Conservation (phyloP, 1,140 invertebrate species). For the Eupeodes corollae region DNA sequence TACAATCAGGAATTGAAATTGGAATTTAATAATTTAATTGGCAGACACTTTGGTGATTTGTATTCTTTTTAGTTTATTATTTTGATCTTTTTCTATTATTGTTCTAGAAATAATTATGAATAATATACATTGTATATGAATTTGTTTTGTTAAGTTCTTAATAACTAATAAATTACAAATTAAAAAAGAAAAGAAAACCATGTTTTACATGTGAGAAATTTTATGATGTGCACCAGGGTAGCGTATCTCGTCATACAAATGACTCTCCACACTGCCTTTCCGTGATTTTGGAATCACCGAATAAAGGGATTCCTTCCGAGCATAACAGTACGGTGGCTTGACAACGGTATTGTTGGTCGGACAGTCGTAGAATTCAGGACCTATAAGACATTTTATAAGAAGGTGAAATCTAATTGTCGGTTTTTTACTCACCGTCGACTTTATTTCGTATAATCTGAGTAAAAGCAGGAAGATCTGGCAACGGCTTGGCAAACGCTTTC, state of each 20-base stretch:
- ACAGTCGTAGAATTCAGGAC: slow-evolving; percentile 28
- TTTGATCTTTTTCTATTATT: too few relatives aligned
- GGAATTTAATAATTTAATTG: too few relatives aligned
- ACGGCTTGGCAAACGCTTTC: slow-evolving; percentile 21
- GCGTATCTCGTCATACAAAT: slow-evolving; percentile 33
- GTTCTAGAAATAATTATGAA: too few relatives aligned
- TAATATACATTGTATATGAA: too few relatives aligned
- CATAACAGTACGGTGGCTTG: slow-evolving; percentile 25
- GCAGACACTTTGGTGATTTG: too few relatives aligned
- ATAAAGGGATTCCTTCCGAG: slow-evolving; percentile 31
- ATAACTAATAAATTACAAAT: too few relatives aligned
- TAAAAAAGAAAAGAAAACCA: too few relatives aligned
- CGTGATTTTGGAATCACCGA: slow-evolving; percentile 31
- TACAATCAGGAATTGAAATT: too few relatives aligned
- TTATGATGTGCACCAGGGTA: slow-evolving; percentile 15
- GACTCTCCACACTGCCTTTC: slow-evolving; percentile 30
- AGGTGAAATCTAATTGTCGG: slow-evolving; percentile 1
- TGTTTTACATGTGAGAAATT: too few relatives aligned
- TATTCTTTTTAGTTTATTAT: too few relatives aligned
- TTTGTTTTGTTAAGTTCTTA: too few relatives aligned
- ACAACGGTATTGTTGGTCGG: slow-evolving; percentile 32
- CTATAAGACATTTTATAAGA: slow-evolving; percentile 9
- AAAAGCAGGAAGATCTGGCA: slow-evolving; percentile 20
- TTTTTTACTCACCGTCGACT: slow-evolving; percentile 36
- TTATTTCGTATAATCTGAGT: slow-evolving; percentile 11